Conservation (phyloP, 2,888 invertebrate genomes). For the Torymus aiolomorphi region DNA sequence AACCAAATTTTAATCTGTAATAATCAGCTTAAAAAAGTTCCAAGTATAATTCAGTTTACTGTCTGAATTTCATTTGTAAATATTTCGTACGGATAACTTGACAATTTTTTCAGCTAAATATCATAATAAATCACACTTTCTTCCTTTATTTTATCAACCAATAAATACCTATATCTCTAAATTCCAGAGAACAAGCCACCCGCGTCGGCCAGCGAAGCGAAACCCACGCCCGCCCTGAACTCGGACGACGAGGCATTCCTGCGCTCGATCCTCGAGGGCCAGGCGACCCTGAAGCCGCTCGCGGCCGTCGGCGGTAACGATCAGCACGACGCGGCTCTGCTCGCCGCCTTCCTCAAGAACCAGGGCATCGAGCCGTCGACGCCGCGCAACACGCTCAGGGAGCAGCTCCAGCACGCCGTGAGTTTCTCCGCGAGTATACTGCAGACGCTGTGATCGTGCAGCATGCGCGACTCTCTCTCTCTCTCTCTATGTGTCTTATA, state of each 20-base stretch:
- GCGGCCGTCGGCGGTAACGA: constrained; percentile 65
- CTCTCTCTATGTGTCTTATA: neutral
- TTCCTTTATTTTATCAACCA: too few species aligned
- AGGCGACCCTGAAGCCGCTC: constrained; percentile 63
- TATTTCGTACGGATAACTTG: too few species aligned
- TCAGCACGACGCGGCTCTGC: constrained; percentile 82
- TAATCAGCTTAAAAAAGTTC: too few species aligned
- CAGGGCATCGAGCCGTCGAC: constrained; percentile 85
- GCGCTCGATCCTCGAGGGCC: constrained; percentile 66
- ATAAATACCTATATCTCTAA: neutral
- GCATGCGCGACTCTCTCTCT: neutral
- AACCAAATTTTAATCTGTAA: too few species aligned
- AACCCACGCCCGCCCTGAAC: constrained; percentile 25
- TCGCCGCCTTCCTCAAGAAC: constrained; percentile 83
- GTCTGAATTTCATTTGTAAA: too few species aligned
- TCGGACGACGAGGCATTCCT: constrained; percentile 69
- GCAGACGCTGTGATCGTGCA: neutral
- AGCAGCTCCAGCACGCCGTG: constrained; percentile 79
- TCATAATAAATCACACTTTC: too few species aligned
- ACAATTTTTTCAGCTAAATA: too few species aligned
- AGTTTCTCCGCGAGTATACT: constrained; percentile 67
- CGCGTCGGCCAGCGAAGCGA: neutral
- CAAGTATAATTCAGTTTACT: too few species aligned
- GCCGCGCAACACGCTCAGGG: constrained; percentile 79
- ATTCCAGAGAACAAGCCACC: too few species aligned